Evolutionary conservation across 2,113 vertebrate genomes (phyloP), one percentile per base, ranked within the genome.

Genomic region (Rhea americana): DNA sequence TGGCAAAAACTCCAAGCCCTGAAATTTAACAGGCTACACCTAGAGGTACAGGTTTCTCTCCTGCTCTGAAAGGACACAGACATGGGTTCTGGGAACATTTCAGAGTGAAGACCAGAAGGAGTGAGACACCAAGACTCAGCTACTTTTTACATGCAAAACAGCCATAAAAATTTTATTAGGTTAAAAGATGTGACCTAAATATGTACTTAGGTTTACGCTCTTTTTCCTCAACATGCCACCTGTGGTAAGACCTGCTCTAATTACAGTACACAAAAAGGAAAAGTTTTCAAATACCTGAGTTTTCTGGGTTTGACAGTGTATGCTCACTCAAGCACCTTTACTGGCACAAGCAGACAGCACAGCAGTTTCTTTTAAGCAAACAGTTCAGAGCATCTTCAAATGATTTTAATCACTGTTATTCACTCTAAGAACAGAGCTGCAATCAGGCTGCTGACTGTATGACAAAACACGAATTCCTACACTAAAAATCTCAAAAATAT

Each of bases 341-440:
- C 50, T 53, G 68, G 72, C 78, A 87, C 19, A 94, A 85, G 55
- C 80, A 90, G 83, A 88, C 71, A 73, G 70, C 87, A 85, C 53
- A 79, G 75, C 45, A 87, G 62, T 71, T 82, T 86, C 61, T 66
- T 92, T 66, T 59, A 87, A 87, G 58, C 63, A 77, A 82, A 43
- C 2, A n/a, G n/a, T 85, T 51, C 67, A 63, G 72, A 83, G 47
- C 8, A 24, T 24, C 48, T 93, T 72, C 51, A 73, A 82, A 53
- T 76, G 3, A 86, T 63, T 70, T 82, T 48, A 13, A 84, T 67
- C 67, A 84, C 11, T 39, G 53, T 37, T 88, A 65, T 59, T 75
- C 61, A 56, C 35, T 63, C 56, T 28, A 84, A 53, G 79, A 95
- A 58, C 13, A 53, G 39, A 65, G 25, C 67, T 43, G 58, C 20